Conservation (phyloP, 2,113 vertebrate genomes). For the Oncorhynchus kisutch region DNA sequence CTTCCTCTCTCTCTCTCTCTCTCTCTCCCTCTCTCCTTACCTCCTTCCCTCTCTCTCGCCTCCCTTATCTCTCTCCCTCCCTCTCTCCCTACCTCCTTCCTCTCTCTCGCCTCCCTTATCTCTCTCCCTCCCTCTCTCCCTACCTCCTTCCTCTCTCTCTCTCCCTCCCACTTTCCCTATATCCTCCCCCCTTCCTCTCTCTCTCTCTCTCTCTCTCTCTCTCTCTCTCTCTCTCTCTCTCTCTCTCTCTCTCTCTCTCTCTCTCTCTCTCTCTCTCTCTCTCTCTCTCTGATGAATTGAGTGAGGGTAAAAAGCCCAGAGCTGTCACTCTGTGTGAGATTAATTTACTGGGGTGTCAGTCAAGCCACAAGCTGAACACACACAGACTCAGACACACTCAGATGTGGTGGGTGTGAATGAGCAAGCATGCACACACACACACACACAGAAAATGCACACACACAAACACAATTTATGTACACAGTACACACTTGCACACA, state of each 20-base stretch:
- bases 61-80: neutral
- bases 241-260: neutral
- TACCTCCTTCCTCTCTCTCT: too few relatives aligned
- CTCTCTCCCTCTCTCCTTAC: neutral
- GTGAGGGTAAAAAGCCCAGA: conserved; percentile 28
- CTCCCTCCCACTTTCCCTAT: neutral
- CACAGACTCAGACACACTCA: neutral
- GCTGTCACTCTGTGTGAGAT: conserved; percentile 22
- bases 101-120: too few relatives aligned
- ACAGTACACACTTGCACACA: neutral
- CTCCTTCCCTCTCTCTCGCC: neutral
- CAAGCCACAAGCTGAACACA: conserved; percentile 1
- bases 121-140: neutral
- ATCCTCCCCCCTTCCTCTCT: neutral
- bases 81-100: conserved; percentile 1
- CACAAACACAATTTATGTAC: neutral
- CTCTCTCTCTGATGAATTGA: conserved; percentile 13
- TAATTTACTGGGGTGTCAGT: conserved; percentile 23
- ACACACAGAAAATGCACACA: neutral
- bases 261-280: neutral
- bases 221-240: neutral
- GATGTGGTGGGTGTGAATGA: too few relatives aligned
- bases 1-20: neutral
- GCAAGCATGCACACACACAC: neutral
- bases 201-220: neutral